phyloP scores from a whole-genome alignment of 2,888 invertebrate species.

The Scaptomyza polygonia region DNA sequence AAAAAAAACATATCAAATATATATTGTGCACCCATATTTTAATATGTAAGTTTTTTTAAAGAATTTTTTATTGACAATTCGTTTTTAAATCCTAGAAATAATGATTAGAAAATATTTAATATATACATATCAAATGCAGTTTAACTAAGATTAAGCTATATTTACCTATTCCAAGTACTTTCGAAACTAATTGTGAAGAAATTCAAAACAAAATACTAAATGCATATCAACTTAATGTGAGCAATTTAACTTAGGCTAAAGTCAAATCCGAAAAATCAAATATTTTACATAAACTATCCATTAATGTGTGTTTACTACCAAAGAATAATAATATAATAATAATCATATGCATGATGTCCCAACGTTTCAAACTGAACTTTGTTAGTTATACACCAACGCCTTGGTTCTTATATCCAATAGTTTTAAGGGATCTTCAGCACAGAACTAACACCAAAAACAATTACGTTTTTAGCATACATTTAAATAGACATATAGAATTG shows the following conservation, averaged over 20 bases:
- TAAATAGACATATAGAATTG: slow-evolving; percentile 44
- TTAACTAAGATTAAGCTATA: slow-evolving; percentile 42
- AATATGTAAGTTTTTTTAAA: slow-evolving; percentile 58
- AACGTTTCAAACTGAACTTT: slow-evolving; percentile 39
- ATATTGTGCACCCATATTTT: slow-evolving; percentile 49
- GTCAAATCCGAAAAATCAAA: slow-evolving; percentile 8
- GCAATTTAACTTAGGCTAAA: slow-evolving; percentile 63
- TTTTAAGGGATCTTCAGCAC: slow-evolving; percentile 67
- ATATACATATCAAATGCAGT: slow-evolving; percentile 47
- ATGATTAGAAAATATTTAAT: slow-evolving; percentile 20
- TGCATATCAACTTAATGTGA: slow-evolving; percentile 76
- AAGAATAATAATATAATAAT: slow-evolving; percentile 19
- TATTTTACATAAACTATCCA: slow-evolving; percentile 13
- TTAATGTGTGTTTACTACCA: slow-evolving; percentile 22
- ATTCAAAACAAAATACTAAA: slow-evolving; percentile 29
- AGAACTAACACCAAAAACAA: slow-evolving; percentile 20
- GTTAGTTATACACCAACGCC: slow-evolving; percentile 31
- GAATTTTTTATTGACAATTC: slow-evolving; percentile 69
- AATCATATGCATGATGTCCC: slow-evolving; percentile 37
- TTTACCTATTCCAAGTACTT: slow-evolving; percentile 52
- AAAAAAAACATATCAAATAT: slow-evolving; percentile 23
- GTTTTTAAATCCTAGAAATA: slow-evolving; percentile 51
- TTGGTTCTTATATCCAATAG: slow-evolving; percentile 45
- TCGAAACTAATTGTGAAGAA: slow-evolving; percentile 57
- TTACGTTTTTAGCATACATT: slow-evolving; percentile 1